A percentile compares a stretch with the other conserved stretches of the same genome.
phyloP scores from a whole-genome alignment of 2,888 invertebrate genomes.

The Teleogryllus oceanicus region DNA sequence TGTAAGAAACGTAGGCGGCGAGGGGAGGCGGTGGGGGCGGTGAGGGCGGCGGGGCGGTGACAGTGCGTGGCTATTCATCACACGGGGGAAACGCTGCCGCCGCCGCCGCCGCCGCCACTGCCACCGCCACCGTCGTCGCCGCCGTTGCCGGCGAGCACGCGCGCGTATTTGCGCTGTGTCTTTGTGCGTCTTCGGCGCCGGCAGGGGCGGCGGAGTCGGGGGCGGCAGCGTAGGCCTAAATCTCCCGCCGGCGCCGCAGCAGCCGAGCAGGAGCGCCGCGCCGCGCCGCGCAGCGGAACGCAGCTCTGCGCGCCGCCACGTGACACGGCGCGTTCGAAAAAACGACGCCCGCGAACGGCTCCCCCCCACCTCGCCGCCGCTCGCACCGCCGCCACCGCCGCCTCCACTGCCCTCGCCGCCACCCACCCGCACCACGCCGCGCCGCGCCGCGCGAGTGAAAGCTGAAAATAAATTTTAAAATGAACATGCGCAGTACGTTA shows the following conservation, averaged over 20 bases:
- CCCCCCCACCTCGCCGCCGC: background rate
- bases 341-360: background rate
- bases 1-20: slow-evolving; percentile 6
- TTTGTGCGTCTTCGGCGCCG: background rate
- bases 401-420: background rate
- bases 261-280: too few species aligned
- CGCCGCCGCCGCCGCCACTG: background rate
- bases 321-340: background rate
- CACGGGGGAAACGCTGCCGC: slow-evolving; percentile 12
- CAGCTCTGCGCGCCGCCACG: background rate
- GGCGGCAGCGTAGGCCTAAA: background rate
- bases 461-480: slow-evolving; percentile 18
- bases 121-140: background rate
- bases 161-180: slow-evolving; percentile 4
- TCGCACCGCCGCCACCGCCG: background rate
- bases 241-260: background rate
- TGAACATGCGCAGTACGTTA: slow-evolving; percentile 11
- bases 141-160: background rate
- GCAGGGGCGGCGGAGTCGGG: background rate
- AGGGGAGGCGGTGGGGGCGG: background rate
- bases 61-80: slow-evolving; percentile 18
- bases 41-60: slow-evolving; percentile 6
- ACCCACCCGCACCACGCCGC: background rate
- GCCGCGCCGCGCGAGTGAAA: background rate
- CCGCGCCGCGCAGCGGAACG: too few species aligned